Conservation (phyloP, 1,140 invertebrate species). For the Galleria mellonella region DNA sequence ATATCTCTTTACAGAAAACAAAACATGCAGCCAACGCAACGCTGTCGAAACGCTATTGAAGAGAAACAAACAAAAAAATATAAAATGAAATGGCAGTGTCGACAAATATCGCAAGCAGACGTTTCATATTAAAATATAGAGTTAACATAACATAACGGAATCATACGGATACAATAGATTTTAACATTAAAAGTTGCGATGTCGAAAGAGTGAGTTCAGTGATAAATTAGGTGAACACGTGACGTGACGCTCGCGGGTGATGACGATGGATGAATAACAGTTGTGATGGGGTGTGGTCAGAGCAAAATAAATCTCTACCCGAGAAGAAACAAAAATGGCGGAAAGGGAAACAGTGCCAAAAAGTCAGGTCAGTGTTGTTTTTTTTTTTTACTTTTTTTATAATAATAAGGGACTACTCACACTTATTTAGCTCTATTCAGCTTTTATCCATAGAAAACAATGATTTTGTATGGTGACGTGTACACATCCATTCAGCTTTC, state of each 20-base stretch:
- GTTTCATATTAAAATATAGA: constrained; percentile 4
- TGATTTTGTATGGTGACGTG: too few species aligned
- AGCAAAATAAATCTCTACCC: constrained; percentile 74
- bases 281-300: constrained; percentile 71
- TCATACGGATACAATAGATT: background rate
- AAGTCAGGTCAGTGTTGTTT: constrained; percentile 57
- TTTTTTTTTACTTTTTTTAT: too few species aligned
- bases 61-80: constrained; percentile 21
- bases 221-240: constrained; percentile 3
- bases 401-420: too few species aligned
- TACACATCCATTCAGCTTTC: too few species aligned
- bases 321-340: constrained; percentile 66
- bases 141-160: background rate
- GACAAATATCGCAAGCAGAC: constrained; percentile 1
- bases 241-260: too few species aligned
- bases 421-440: too few species aligned
- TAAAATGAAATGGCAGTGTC: constrained; percentile 28
- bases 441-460: too few species aligned
- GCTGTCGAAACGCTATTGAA: background rate
- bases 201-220: constrained; percentile 6
- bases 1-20: too few species aligned
- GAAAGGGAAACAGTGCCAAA: constrained; percentile 69
- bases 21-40: too few species aligned
- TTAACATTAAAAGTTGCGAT: background rate
- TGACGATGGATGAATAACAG: constrained; percentile 18